These are phyloP conservation scores for Chamaea fasciata DNA, from an alignment of 2,113 vertebrate species.

Conservation along the genomic window DNA sequence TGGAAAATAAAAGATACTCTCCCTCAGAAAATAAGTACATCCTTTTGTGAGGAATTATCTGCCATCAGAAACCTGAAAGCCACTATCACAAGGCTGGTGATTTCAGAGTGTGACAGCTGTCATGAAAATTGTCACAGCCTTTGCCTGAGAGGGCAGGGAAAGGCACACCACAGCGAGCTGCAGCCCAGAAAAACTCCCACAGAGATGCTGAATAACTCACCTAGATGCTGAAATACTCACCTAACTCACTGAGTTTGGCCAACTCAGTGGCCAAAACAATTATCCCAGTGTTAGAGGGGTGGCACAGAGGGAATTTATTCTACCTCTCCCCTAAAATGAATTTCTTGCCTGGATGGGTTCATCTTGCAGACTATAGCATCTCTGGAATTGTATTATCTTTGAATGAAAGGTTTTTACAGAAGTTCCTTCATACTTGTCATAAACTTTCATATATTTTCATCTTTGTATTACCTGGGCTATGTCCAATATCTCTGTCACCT, in stretches of 20 bases:
- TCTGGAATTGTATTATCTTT: neutral
- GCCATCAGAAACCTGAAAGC: neutral
- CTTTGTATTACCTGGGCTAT: slow-evolving; percentile 15
- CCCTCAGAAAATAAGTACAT: neutral
- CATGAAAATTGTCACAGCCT: neutral
- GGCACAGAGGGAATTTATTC: neutral
- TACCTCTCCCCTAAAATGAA: neutral
- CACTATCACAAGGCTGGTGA: neutral
- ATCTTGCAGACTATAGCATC: neutral
- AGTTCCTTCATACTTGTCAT: neutral
- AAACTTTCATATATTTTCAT: slow-evolving; percentile 9
- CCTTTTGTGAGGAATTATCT: neutral
- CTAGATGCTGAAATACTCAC: neutral
- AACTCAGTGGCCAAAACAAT: neutral
- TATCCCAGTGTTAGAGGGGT: neutral
- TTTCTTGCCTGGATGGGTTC: neutral
- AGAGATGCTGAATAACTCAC: neutral
- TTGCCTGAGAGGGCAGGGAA: neutral
- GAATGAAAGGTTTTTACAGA: neutral
- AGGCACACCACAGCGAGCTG: neutral
- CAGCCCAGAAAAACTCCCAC: neutral
- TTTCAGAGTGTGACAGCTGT: neutral
- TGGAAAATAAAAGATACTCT: neutral
- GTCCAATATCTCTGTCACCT: slow-evolving; percentile 48
- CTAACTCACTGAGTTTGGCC: too few relatives aligned